phyloP scores from a whole-genome alignment of 2,888 invertebrate species.

The Caenorhabditis sinica region DNA sequence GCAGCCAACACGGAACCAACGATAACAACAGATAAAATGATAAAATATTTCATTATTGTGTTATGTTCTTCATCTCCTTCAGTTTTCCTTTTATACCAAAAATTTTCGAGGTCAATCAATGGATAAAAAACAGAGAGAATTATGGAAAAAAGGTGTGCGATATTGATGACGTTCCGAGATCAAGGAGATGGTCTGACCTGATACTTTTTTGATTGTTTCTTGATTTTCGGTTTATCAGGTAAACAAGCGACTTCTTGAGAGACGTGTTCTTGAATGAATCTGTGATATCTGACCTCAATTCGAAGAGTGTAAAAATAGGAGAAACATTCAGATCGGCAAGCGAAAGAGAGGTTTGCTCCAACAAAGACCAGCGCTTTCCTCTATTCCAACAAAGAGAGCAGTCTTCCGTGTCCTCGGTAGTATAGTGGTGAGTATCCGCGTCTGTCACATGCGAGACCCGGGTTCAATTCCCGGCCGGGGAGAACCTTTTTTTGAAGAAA shows the following conservation, averaged over 20 bases:
- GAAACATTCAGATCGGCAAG: too few relatives aligned
- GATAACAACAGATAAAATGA: constrained; percentile 39
- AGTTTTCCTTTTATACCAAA: constrained; percentile 22
- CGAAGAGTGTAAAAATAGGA: too few relatives aligned
- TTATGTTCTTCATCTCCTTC: background rate
- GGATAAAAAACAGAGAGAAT: constrained; percentile 10
- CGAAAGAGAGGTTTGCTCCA: too few relatives aligned
- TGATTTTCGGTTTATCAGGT: constrained; percentile 8
- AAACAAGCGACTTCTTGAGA: background rate
- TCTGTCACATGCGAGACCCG: constrained; percentile 77
- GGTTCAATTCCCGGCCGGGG: constrained; percentile 77
- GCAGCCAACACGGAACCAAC: constrained; percentile 34
- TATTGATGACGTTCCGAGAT: constrained; percentile 43
- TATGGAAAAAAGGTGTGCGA: constrained; percentile 22
- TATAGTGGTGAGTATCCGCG: constrained; percentile 77
- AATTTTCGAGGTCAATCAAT: constrained; percentile 34
- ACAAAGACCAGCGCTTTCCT: background rate
- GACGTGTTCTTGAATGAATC: background rate
- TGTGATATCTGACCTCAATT: too few relatives aligned
- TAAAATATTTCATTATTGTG: constrained; percentile 30
- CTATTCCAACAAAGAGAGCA: background rate
- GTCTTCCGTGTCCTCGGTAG: constrained; percentile 67
- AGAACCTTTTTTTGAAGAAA: constrained; percentile 54
- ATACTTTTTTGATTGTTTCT: background rate
- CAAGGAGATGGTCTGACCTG: background rate